phyloP scores from a whole-genome alignment of 2,113 vertebrate genomes.

The Caranx melampygus region DNA sequence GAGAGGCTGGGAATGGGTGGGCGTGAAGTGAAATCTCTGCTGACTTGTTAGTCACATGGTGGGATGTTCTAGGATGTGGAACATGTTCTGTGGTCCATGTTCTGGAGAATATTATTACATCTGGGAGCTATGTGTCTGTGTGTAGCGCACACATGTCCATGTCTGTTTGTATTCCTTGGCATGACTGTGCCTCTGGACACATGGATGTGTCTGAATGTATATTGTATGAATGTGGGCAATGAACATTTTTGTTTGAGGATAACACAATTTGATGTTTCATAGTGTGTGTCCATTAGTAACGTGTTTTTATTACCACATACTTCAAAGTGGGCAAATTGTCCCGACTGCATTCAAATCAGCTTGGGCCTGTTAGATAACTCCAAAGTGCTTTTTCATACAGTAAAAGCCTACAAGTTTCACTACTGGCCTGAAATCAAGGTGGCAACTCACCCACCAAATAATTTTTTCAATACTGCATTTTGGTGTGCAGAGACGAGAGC shows the following conservation, averaged over 20 bases:
- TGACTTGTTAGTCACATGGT: conserved; percentile 64
- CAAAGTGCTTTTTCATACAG: neutral
- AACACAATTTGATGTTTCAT: neutral
- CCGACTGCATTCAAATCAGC: neutral
- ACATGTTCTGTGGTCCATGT: conserved; percentile 38
- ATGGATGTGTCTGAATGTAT: conserved; percentile 26
- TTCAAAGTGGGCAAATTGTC: neutral
- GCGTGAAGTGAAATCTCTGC: conserved; percentile 42
- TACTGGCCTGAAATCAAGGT: neutral
- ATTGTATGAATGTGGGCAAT: conserved; percentile 31
- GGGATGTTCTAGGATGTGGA: conserved; percentile 48
- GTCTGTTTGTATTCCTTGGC: neutral
- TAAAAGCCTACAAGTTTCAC: neutral
- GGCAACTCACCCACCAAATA: neutral
- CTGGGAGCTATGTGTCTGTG: conserved; percentile 39
- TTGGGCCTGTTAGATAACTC: neutral
- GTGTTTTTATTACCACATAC: neutral
- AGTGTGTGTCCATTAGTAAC: neutral
- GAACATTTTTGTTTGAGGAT: conserved; percentile 10
- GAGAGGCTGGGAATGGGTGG: neutral
- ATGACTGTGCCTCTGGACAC: neutral
- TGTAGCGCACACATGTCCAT: neutral
- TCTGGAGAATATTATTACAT: conserved; percentile 34
- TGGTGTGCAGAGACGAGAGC: too few species aligned
- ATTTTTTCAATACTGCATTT: neutral